A percentile compares a stretch with the other conserved stretches of the same genome.
These are phyloP conservation scores for Neoaliturus tenellus DNA, from an alignment of 2,888 invertebrate species.

Conservation along the genomic window DNA sequence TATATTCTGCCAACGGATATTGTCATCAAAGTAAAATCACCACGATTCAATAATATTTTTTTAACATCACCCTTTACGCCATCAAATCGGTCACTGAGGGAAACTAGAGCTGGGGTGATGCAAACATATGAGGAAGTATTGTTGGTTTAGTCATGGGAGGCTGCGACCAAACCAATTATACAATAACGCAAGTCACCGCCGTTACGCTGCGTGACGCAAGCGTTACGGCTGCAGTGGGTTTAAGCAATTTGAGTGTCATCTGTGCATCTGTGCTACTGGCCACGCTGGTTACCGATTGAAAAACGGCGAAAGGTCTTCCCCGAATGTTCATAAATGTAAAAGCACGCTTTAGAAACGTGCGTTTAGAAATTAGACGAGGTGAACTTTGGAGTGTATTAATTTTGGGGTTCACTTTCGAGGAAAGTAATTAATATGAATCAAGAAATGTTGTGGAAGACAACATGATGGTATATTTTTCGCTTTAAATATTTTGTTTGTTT, in stretches of 20 bases:
- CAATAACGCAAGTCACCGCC: conserved; percentile 22
- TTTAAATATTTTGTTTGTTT: no score
- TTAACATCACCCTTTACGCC: neutral
- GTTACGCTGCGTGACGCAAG: conserved; percentile 16
- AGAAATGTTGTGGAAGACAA: no score
- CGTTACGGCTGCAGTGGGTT: neutral
- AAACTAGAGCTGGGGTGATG: neutral
- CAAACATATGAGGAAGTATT: conserved; percentile 31
- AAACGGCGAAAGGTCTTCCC: neutral
- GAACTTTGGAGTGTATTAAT: no score
- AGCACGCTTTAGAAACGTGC: neutral
- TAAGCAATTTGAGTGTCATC: neutral
- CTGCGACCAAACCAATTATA: conserved; percentile 19
- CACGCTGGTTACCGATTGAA: conserved; percentile 1
- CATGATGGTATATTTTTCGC: no score
- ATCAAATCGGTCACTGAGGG: neutral
- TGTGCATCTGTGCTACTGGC: neutral
- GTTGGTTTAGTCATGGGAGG: conserved; percentile 37
- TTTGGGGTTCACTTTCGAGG: no score
- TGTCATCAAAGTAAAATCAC: no score
- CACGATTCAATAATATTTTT: no score
- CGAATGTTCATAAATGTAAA: neutral
- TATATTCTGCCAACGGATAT: no score
- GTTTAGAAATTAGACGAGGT: no score
- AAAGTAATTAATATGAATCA: no score